Conservation (phyloP, 1,140 invertebrate genomes). For the Vollenhovia emeryi region DNA sequence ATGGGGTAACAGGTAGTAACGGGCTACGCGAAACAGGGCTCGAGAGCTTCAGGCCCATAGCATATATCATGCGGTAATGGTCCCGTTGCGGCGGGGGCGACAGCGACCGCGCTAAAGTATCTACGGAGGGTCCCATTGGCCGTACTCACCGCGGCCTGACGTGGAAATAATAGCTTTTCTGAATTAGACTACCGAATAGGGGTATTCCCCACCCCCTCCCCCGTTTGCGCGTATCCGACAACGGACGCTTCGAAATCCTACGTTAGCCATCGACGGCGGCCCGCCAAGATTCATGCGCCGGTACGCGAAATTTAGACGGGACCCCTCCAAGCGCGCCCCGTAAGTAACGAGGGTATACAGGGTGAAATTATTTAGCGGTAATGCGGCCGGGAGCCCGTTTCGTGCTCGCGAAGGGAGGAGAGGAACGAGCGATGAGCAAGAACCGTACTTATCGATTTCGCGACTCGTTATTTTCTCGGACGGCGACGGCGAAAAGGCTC, state of each 20-base stretch:
- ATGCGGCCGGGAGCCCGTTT: slow-evolving; percentile 31
- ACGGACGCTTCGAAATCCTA: slow-evolving; percentile 31
- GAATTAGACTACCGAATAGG: slow-evolving; percentile 63
- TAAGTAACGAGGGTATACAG: slow-evolving; percentile 53
- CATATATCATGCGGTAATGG: slow-evolving; percentile 81
- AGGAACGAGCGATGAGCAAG: slow-evolving; percentile 12
- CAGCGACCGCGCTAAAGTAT: slow-evolving; percentile 74
- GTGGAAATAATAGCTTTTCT: slow-evolving; percentile 70
- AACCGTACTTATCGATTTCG: slow-evolving; percentile 49
- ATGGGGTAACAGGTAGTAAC: slow-evolving; percentile 76
- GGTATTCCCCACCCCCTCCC: too few relatives aligned
- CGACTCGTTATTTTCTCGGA: slow-evolving; percentile 31
- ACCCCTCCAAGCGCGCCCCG: slow-evolving; percentile 21
- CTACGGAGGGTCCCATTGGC: slow-evolving; percentile 60
- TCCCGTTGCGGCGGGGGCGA: slow-evolving; percentile 76
- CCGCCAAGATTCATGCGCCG: slow-evolving; percentile 35
- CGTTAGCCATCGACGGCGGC: slow-evolving; percentile 34
- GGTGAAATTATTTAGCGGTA: slow-evolving; percentile 59
- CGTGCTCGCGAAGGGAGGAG: too few relatives aligned
- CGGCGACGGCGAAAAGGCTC: slow-evolving; percentile 20
- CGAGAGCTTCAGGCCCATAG: slow-evolving; percentile 73
- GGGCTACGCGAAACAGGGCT: slow-evolving; percentile 39
- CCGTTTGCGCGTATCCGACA: slow-evolving; percentile 27
- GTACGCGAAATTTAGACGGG: slow-evolving; percentile 53
- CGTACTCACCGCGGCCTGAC: slow-evolving; percentile 57